Percentiles rank a stretch among this genome's conserved stretches.
Evolutionary conservation across 1,140 invertebrate species (phyloP).

Genomic region (Drosophila pallidifrons): DNA sequence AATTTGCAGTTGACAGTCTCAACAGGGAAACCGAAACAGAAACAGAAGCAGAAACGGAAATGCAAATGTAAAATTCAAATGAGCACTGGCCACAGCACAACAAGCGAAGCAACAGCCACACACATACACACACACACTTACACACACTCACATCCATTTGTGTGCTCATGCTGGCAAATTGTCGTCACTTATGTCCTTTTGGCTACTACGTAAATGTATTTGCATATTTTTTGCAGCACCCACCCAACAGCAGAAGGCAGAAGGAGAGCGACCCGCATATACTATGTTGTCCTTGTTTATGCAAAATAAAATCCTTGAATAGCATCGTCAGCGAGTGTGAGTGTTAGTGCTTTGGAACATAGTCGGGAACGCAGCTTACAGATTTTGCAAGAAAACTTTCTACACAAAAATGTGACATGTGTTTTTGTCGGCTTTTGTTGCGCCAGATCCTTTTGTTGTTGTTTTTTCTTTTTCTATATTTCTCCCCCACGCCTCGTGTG

Average conservation of each 20-base stretch:
- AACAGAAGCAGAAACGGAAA: constrained; percentile 23
- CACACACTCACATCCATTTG: constrained; percentile 14
- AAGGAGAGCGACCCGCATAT: constrained; percentile 1
- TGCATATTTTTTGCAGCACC: constrained; percentile 69
- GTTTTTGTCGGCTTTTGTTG: constrained; percentile 63
- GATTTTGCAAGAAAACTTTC: constrained; percentile 70
- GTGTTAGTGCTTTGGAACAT: neutral
- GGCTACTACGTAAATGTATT: constrained; percentile 64
- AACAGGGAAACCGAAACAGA: constrained; percentile 5
- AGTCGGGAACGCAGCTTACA: constrained; percentile 60
- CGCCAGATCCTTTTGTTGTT: constrained; percentile 40
- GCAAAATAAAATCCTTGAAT: constrained; percentile 57
- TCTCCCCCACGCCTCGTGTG: constrained; percentile 1
- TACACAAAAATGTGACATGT: constrained; percentile 78
- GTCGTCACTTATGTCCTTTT: constrained; percentile 74
- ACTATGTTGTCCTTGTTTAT: constrained; percentile 50
- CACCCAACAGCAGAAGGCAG: neutral
- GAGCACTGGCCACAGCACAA: constrained; percentile 25
- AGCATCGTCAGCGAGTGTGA: constrained; percentile 16
- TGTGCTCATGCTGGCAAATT: constrained; percentile 67
- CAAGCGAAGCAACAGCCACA: constrained; percentile 11
- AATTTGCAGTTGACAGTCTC: constrained; percentile 33
- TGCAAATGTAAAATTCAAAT: constrained; percentile 52
- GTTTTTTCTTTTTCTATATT: constrained; percentile 18
- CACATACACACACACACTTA: constrained; percentile 1